These are phyloP conservation scores for Clusia tigrina DNA, from an alignment of 2,888 invertebrate genomes.

Conservation along the genomic window DNA sequence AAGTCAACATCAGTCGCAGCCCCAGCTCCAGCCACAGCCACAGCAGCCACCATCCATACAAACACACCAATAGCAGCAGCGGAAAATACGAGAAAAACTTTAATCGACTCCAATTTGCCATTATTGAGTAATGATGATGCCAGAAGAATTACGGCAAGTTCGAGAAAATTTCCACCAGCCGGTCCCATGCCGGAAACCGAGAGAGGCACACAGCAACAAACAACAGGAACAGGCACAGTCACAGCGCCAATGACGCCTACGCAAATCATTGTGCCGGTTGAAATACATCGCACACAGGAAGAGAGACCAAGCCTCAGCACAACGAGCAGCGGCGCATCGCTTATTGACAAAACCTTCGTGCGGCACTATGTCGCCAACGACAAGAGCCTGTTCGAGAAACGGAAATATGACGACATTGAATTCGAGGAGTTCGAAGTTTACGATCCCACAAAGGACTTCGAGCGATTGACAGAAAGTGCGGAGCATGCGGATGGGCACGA, in stretches of 20 bases:
- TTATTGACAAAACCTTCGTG: slow-evolving; percentile 66
- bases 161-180: slow-evolving; percentile 19
- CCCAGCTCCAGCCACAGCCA: slow-evolving; percentile 11
- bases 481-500: slow-evolving; percentile 32
- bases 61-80: background rate
- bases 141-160: background rate
- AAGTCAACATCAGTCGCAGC: no score
- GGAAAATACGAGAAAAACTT: slow-evolving; percentile 22
- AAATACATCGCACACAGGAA: slow-evolving; percentile 45
- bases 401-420: slow-evolving; percentile 83
- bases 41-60: background rate
- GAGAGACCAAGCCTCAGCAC: slow-evolving; percentile 44
- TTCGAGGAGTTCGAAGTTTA: slow-evolving; percentile 83
- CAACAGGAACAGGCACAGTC: slow-evolving; percentile 5
- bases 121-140: background rate
- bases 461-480: slow-evolving; percentile 40
- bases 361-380: slow-evolving; percentile 72
- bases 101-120: slow-evolving; percentile 25
- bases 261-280: slow-evolving; percentile 54
- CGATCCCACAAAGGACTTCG: slow-evolving; percentile 63
- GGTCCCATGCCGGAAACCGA: slow-evolving; percentile 19
- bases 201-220: background rate
- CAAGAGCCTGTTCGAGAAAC: slow-evolving; percentile 69
- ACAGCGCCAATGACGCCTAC: slow-evolving; percentile 13
- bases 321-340: slow-evolving; percentile 50